Base-by-base conservation (phyloP, 2,888 invertebrate genomes). In the Melieria omissa region DNA sequence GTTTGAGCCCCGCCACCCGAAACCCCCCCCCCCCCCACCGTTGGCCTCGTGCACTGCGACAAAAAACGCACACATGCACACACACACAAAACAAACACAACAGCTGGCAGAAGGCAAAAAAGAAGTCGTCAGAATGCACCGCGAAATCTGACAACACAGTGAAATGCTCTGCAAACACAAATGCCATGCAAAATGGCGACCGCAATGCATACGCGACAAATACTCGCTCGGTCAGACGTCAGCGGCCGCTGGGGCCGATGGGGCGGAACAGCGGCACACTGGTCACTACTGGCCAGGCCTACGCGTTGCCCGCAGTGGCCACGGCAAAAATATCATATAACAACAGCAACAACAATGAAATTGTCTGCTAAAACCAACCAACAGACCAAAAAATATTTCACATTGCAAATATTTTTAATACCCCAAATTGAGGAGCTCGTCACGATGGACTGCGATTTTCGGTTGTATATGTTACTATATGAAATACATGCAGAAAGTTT, bases 131-230 rank as follows among this genome's bases (percentile, higher is more conserved):
- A 70, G 64, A 72, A 68, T 72, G 69, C 74, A 66, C 62, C 74
- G 68, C 70, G 72, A 72, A 74, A 74, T 72, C 72, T 74, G 74
- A 74, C 72, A 74, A 74, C 74, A 74, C 55, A 63, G 64, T 70
- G 67, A 72, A 74, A 74, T 71, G 70, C 72, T 65, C 68, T 68
- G 74, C 72, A 70, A 72, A 74, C 71, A 74, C 63, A 77, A 78
- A 81, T 81, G 81, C 83, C 82, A 81, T 80, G 84, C 84, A 83
- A 83, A 84, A 84, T 83, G 83, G 83, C 83, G 82, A 83, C 83
- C 83, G 84, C 83, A 83, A 83, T 82, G 75, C 76, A 76, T 77
- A 76, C 75, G 76, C 75, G 75, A 75, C 73, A 74, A 76, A 68
- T 68, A 61, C 61, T 52, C 68, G 60, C 61, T 61, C 57, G 66